A percentile compares a stretch with the other conserved stretches of the same genome.
Evolutionary conservation across 2,113 vertebrate species (phyloP).

Genomic region (Onychostruthus taczanowskii): DNA sequence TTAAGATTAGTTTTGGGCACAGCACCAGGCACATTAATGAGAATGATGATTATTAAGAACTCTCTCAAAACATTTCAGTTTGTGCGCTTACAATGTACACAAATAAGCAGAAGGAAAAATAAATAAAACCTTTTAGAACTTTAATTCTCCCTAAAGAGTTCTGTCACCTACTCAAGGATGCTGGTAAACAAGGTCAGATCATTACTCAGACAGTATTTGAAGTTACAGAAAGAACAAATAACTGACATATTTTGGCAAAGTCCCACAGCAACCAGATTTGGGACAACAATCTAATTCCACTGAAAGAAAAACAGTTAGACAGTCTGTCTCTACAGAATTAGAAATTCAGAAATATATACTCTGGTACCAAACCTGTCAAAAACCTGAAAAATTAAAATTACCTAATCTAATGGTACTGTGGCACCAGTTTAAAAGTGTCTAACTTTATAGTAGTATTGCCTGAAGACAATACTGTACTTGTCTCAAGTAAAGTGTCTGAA

Average conservation of each 20-base stretch:
- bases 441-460: neutral
- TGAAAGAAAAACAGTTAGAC: neutral
- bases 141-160: neutral
- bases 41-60: conserved; percentile 11
- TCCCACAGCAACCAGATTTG: neutral
- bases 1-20: conserved; percentile 48
- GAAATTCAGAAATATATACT: neutral
- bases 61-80: conserved; percentile 10
- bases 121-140: neutral
- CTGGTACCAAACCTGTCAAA: neutral
- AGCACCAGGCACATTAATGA: conserved; percentile 39
- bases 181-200: neutral
- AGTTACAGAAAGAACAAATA: neutral
- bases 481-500: neutral
- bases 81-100: neutral
- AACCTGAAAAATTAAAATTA: neutral
- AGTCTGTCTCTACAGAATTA: neutral
- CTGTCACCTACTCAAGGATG: neutral
- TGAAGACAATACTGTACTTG: neutral
- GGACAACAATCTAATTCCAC: neutral
- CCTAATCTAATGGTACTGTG: neutral
- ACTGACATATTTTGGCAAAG: neutral
- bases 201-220: conserved; percentile 17
- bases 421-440: neutral
- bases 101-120: conserved; percentile 3